Evolutionary conservation across 2,113 vertebrate genomes (phyloP).

Genomic region (Crotophaga sulcirostris): DNA sequence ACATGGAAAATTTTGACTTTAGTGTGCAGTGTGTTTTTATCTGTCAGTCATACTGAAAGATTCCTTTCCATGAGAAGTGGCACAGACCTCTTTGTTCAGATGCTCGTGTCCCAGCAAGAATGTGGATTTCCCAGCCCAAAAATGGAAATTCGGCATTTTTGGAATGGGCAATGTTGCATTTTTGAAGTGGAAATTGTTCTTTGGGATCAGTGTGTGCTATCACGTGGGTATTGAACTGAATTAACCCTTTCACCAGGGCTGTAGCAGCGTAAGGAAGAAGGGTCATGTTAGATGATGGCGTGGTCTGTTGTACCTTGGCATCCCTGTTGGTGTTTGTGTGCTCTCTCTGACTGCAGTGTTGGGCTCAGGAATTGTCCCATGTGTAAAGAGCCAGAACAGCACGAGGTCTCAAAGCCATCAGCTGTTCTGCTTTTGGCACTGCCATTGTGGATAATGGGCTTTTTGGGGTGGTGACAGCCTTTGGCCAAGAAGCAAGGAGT

Average conservation of each 20-base stretch:
- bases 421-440: not conserved
- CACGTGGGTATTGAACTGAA: not conserved
- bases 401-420: not conserved
- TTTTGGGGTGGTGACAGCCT: conserved; percentile 7
- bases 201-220: not conserved
- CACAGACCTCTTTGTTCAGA: conserved; percentile 4
- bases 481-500: conserved; percentile 15
- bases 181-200: not conserved
- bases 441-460: not conserved
- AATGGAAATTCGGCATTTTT: not conserved
- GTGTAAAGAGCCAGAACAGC: not conserved
- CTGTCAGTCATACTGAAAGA: conserved; percentile 5
- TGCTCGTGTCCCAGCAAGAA: not conserved
- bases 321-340: not conserved
- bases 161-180: not conserved
- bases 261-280: not conserved
- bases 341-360: not conserved
- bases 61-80: not conserved
- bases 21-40: not conserved
- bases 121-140: conserved; percentile 1
- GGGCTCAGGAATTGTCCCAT: not conserved
- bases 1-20: not conserved
- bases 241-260: not conserved
- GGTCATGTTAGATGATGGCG: not conserved
- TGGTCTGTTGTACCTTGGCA: not conserved